Percentiles rank a stretch among this genome's conserved stretches.
These are phyloP conservation scores for Erinaceus europaeus DNA, from an alignment of 2,113 vertebrate species.

Conservation along the genomic window DNA sequence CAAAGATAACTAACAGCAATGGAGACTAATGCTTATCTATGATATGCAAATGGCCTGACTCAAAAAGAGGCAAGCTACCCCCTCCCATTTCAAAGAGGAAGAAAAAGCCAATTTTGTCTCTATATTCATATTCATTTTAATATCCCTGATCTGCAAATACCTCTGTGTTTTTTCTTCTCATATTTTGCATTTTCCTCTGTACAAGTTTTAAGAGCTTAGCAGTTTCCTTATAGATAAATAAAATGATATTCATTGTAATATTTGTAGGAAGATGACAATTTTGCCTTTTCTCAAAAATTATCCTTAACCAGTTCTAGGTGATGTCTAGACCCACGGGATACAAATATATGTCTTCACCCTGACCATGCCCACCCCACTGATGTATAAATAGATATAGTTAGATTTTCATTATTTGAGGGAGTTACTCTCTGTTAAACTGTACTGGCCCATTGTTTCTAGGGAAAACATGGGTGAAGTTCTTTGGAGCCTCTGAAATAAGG, in stretches of 20 bases:
- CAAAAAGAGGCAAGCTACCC: background rate
- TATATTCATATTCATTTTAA: background rate
- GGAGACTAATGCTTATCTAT: background rate
- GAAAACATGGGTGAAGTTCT: background rate
- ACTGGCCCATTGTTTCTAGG: background rate
- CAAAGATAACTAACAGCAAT: background rate
- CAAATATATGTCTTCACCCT: background rate
- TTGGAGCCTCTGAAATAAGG: background rate
- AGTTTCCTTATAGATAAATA: background rate
- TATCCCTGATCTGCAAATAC: background rate
- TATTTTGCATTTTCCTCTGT: background rate
- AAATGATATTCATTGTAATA: constrained; percentile 14
- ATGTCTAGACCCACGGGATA: background rate
- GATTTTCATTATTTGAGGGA: background rate
- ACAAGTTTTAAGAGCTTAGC: background rate
- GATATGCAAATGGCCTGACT: background rate
- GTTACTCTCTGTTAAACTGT: background rate
- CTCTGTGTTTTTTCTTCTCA: too few species aligned
- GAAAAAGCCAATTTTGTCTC: background rate
- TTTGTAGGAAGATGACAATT: background rate
- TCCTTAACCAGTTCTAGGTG: background rate
- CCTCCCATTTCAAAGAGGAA: background rate
- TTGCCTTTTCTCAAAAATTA: background rate
- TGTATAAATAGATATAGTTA: background rate
- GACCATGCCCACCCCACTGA: background rate